Evolutionary conservation across 2,888 invertebrate species (phyloP).

Genomic region (Camponotus fellah): DNA sequence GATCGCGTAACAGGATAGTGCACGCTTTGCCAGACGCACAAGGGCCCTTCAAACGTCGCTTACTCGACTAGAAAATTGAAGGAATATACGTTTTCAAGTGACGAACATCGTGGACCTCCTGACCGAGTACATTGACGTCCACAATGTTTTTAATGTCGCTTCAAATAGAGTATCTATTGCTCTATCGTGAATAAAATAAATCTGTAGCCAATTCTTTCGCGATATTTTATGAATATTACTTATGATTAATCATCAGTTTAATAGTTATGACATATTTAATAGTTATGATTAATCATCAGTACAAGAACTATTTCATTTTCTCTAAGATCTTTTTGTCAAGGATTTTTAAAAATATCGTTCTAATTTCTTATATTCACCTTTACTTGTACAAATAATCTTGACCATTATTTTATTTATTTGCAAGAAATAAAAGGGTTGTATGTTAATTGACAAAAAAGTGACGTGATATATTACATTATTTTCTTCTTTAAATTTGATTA

Average conservation of each 20-base stretch:
- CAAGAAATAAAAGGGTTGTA: neutral
- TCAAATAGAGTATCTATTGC: conserved; percentile 18
- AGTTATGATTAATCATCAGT: neutral
- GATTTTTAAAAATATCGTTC: neutral
- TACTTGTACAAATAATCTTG: neutral
- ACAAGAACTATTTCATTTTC: neutral
- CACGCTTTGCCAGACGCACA: conserved; percentile 85
- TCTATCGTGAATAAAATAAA: neutral
- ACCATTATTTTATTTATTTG: neutral
- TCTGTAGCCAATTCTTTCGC: conserved; percentile 4
- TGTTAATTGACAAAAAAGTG: neutral
- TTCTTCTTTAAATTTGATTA: neutral
- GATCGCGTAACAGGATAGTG: conserved; percentile 86
- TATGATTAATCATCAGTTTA: neutral
- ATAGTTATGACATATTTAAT: no score
- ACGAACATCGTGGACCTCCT: conserved; percentile 76
- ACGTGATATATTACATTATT: neutral
- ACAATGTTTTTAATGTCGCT: conserved; percentile 20
- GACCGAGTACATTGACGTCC: conserved; percentile 55
- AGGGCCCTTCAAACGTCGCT: conserved; percentile 84
- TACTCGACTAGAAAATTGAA: conserved; percentile 86
- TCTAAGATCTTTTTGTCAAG: neutral
- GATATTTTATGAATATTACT: neutral
- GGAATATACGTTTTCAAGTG: conserved; percentile 84
- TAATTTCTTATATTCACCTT: neutral